A percentile compares a stretch with the other conserved stretches of the same genome.
phyloP scores from a whole-genome alignment of 2,113 vertebrate species.

The Alosa alosa region DNA sequence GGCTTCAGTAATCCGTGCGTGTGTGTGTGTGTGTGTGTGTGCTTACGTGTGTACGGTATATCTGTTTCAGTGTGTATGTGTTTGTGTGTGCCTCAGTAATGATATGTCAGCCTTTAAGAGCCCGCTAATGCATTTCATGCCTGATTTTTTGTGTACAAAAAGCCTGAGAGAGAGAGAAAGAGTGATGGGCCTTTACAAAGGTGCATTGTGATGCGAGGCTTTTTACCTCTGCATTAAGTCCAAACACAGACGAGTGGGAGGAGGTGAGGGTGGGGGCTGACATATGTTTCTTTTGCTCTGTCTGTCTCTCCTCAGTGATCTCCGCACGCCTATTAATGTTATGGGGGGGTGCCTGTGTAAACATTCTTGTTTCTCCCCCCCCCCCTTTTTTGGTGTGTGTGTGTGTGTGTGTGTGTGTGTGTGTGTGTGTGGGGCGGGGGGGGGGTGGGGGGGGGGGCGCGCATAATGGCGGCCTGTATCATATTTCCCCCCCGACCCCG shows the following conservation, averaged over 20 bases:
- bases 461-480: conserved; percentile 92
- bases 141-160: conserved; percentile 68
- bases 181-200: conserved; percentile 60
- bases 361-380: conserved; percentile 85
- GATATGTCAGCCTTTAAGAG: conserved; percentile 50
- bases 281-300: conserved; percentile 47
- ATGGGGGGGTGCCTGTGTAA: conserved; percentile 92
- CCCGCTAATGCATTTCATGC: conserved; percentile 70
- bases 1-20: neutral
- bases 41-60: no score
- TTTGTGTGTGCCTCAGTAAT: conserved; percentile 59
- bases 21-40: neutral
- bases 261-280: conserved; percentile 34
- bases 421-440: no score
- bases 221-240: conserved; percentile 64
- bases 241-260: conserved; percentile 58
- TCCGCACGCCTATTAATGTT: conserved; percentile 77
- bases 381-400: no score
- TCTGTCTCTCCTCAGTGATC: conserved; percentile 55
- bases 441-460: conserved; percentile 18
- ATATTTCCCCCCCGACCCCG: conserved; percentile 89
- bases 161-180: conserved; percentile 54
- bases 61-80: conserved; percentile 1
- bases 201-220: conserved; percentile 67
- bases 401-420: no score